phyloP scores from a whole-genome alignment of 92 coral and sea anemone species.

The Chrysogorgia sp. region DNA sequence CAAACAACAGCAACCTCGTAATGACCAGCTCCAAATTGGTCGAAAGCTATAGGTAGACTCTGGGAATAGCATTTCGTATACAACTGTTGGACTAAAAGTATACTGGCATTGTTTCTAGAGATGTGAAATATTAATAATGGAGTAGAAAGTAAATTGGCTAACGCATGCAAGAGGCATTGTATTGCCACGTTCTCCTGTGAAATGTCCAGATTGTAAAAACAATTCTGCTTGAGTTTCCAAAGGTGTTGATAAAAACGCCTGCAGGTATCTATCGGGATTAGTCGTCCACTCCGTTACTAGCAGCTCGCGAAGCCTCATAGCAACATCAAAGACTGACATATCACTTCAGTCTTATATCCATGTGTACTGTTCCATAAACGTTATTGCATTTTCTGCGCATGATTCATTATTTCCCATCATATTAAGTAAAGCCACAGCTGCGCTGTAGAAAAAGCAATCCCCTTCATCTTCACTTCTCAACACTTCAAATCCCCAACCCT shows the following conservation, averaged over 20 bases:
- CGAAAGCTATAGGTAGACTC: conserved; percentile 57
- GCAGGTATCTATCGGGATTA: conserved; percentile 59
- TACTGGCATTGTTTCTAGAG: conserved; percentile 44
- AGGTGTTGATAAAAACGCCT: conserved; percentile 48
- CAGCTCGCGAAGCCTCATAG: conserved; percentile 45
- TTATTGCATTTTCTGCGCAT: no score
- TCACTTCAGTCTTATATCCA: conserved; percentile 14
- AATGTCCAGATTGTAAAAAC: no score
- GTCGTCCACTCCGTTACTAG: conserved; percentile 58
- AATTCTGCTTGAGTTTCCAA: no score
- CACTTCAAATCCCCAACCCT: conserved; percentile 17
- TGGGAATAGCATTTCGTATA: conserved; percentile 48
- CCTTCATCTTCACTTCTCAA: conserved; percentile 39
- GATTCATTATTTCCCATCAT: no score
- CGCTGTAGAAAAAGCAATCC: conserved; percentile 59
- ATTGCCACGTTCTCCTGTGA: conserved; percentile 64
- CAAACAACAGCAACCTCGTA: no score
- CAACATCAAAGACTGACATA: conserved; percentile 3
- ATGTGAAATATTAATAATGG: conserved; percentile 62
- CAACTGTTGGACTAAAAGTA: conserved; percentile 61
- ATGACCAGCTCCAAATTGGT: no score
- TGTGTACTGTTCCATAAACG: conserved; percentile 3
- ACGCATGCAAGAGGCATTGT: conserved; percentile 71
- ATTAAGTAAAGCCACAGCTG: conserved; percentile 40
- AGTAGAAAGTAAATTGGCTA: conserved; percentile 65